Evolutionary conservation across 2,888 invertebrate genomes (phyloP), one percentile per base, ranked within the genome.

Genomic region (Charanyca ferruginea): DNA sequence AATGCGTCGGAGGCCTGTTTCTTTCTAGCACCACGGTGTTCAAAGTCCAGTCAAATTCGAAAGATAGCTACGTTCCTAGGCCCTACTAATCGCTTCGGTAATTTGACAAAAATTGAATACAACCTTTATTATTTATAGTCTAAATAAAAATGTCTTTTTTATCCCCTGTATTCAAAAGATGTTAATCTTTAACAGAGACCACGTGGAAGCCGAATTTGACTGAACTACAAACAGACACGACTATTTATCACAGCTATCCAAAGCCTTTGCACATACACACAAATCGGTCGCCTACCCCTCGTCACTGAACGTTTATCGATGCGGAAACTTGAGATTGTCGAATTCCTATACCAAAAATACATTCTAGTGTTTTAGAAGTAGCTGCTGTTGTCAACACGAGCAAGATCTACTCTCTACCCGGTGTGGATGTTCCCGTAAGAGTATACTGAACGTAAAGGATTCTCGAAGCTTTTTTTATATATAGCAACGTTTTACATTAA

Each of bases 1-100:
- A 89, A 90, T 83, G 90, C 87, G 87, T 87, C 89, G 90, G 91
- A 92, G 92, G 92, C 91, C 90, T 87, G 90, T 88, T 87, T 89
- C 86, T 87, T 87, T 86, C 85, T 94, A 95, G 94, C 95, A 94
- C 94, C 94, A 90, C 90, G 87, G 88, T 87, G 91, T 88, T 82
- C 58, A 35, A 38, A 67, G 58, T 65, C 74, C 77, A 71, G 71
- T 66, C 41, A 48, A 63, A 70, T 60, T 66, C 23, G 45, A 48
- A 25, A 61, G n/a, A 47, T 35, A 45, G 45, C 54, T 53, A 41
- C 28, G 60, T 25, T 41, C 25, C 48, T 38, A 58, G 54, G 38
- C 44, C 25, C 68, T 47, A 23, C 38, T 57, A 61, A 41, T 35
- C 48, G 49, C 52, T 59, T 61, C 44, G 61, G n/a, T 69, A 58